These are phyloP conservation scores for Stomatorhinus ivindoensis DNA, from an alignment of 2,113 vertebrate species.

Conservation along the genomic window DNA sequence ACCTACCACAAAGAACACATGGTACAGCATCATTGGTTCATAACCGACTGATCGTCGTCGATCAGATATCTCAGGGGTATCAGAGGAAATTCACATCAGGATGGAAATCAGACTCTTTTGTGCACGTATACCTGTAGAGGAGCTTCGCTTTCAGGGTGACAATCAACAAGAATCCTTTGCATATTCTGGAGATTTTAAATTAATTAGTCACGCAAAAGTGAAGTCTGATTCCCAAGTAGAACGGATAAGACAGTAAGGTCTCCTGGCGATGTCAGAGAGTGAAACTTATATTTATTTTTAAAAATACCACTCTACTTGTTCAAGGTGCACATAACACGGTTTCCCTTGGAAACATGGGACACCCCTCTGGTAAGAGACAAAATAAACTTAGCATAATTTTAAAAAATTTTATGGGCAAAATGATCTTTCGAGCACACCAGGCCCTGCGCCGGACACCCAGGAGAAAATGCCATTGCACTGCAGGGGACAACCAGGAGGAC, in stretches of 20 bases:
- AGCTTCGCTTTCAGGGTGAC: not conserved
- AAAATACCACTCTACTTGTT: not conserved
- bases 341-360: not conserved
- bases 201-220: not conserved
- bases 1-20: not conserved
- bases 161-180: not conserved
- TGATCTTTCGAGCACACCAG: not conserved
- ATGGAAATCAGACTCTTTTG: not conserved
- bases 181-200: not conserved
- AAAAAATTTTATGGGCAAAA: not conserved
- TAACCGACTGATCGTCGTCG: not conserved
- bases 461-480: not conserved
- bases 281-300: not conserved
- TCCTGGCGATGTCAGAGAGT: not conserved
- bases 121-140: not conserved
- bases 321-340: not conserved
- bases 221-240: not conserved
- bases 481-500: too few species aligned
- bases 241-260: not conserved
- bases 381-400: not conserved
- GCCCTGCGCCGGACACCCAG: not conserved
- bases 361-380: not conserved
- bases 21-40: not conserved
- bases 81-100: not conserved
- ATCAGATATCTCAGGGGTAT: not conserved